These are phyloP conservation scores for Drosophila engyochracea DNA, from an alignment of 2,888 invertebrate species.

Conservation along the genomic window DNA sequence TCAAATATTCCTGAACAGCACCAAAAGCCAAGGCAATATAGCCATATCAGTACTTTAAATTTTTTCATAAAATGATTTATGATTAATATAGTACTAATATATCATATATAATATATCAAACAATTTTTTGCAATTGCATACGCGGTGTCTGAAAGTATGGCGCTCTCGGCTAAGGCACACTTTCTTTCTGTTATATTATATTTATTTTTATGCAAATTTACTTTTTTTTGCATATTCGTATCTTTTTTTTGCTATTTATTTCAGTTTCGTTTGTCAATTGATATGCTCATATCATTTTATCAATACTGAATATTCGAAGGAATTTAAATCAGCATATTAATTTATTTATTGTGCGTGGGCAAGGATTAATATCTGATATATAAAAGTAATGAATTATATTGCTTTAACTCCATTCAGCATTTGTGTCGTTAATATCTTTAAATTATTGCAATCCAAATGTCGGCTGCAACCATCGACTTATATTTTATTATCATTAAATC, in stretches of 20 bases:
- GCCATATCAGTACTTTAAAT: background rate
- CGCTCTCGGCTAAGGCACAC: background rate
- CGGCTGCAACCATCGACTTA: background rate
- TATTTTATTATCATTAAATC: background rate
- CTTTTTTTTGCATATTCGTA: constrained; percentile 23
- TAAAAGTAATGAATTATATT: background rate
- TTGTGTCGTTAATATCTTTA: background rate
- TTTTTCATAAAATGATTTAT: too few species aligned
- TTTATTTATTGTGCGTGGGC: background rate
- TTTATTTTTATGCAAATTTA: constrained; percentile 64
- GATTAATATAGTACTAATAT: background rate
- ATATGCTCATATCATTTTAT: background rate
- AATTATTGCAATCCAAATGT: background rate
- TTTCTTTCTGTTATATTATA: background rate
- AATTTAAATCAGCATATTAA: constrained; percentile 1
- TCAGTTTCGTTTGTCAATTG: constrained; percentile 17
- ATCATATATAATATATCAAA: background rate
- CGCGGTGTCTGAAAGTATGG: background rate
- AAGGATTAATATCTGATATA: background rate
- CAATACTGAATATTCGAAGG: background rate
- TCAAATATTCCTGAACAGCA: background rate
- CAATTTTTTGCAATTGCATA: background rate
- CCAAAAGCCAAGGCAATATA: background rate
- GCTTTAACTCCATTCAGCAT: background rate
- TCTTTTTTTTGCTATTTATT: constrained; percentile 12